phyloP scores from a whole-genome alignment of 1,140 invertebrate genomes.

The Goniozus legneri region DNA sequence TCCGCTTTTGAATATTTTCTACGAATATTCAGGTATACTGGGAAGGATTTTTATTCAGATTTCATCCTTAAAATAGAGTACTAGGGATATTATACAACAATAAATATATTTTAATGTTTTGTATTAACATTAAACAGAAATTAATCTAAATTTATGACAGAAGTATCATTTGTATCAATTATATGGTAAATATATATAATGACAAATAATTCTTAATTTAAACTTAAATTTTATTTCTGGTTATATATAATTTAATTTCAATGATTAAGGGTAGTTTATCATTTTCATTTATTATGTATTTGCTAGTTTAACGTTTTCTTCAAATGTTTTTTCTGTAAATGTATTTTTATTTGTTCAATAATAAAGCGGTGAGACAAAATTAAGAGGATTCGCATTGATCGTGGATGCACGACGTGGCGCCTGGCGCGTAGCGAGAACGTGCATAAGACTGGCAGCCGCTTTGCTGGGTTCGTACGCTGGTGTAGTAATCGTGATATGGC shows the following conservation, averaged over 20 bases:
- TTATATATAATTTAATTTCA: too few relatives aligned
- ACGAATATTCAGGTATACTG: constrained; percentile 60
- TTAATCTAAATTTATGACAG: too few relatives aligned
- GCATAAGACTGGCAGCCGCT: constrained; percentile 57
- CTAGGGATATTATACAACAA: too few relatives aligned
- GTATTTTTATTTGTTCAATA: not conserved
- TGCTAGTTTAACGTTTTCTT: not conserved
- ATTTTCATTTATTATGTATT: too few relatives aligned
- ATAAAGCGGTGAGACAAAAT: constrained; percentile 49
- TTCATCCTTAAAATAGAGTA: not conserved
- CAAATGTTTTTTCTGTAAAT: not conserved
- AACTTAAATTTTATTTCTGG: too few relatives aligned
- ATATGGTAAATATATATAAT: too few relatives aligned
- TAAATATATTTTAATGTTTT: too few relatives aligned
- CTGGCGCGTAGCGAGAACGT: constrained; percentile 62
- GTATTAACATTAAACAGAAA: too few relatives aligned
- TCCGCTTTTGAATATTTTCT: constrained; percentile 59
- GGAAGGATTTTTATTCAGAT: constrained; percentile 3
- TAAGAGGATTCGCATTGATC: constrained; percentile 60
- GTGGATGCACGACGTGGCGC: constrained; percentile 64
- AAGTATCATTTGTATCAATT: too few relatives aligned
- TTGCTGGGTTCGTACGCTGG: constrained; percentile 54
- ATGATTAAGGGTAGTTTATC: too few relatives aligned
- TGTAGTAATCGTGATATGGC: constrained; percentile 62
- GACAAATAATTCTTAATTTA: too few relatives aligned